Evolutionary conservation across 2,113 vertebrate genomes (phyloP).

Genomic region (Lophochroa leadbeateri): DNA sequence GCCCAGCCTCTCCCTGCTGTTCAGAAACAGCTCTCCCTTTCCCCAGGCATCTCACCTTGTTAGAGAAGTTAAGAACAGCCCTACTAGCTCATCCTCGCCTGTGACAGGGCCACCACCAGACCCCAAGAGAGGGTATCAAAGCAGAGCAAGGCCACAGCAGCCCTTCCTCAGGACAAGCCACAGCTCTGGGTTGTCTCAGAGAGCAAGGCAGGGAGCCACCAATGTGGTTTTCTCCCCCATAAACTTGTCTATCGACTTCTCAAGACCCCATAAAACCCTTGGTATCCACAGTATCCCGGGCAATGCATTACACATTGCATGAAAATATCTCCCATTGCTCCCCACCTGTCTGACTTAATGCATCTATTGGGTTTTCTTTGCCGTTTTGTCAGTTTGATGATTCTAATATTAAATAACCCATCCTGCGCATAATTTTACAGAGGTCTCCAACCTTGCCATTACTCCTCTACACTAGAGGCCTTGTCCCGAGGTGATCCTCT

Average conservation of each 20-base stretch:
- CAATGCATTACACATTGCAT: background rate
- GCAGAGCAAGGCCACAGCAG: background rate
- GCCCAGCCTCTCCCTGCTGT: background rate
- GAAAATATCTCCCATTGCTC: background rate
- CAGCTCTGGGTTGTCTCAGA: background rate
- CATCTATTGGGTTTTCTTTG: background rate
- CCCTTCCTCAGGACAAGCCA: background rate
- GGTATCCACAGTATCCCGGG: background rate
- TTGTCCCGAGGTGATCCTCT: background rate
- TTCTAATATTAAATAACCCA: background rate
- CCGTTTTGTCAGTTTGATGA: background rate
- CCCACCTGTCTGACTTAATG: background rate
- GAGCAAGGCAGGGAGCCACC: background rate
- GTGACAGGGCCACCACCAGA: background rate
- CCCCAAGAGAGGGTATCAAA: background rate
- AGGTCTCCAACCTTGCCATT: background rate
- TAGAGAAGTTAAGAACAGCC: background rate
- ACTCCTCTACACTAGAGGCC: background rate
- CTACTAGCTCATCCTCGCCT: background rate
- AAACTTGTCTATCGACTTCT: background rate
- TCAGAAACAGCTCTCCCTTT: background rate
- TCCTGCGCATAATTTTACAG: background rate
- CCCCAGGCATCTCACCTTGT: background rate
- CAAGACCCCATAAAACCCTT: background rate
- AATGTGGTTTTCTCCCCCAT: fast-evolving